These are phyloP conservation scores for Trichoplax adhaerens DNA, from an alignment of 37 sponge, comb jelly and placozoan species.

Conservation along the genomic window DNA sequence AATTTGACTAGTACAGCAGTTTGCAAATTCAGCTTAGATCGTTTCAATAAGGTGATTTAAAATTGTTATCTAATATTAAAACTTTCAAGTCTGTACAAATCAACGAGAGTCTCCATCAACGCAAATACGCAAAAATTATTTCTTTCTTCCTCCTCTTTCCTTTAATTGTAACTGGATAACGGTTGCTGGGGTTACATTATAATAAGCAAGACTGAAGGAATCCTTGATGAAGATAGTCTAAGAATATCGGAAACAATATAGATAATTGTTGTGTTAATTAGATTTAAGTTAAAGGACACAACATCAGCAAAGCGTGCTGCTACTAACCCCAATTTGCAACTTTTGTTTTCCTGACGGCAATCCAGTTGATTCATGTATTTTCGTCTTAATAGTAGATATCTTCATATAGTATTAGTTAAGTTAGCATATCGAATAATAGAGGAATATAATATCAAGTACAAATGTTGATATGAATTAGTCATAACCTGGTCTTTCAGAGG, in stretches of 20 bases:
- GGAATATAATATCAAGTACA: neutral
- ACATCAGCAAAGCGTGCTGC: no score
- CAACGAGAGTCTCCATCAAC: no score
- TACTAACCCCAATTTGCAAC: constrained; percentile 69
- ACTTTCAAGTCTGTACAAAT: no score
- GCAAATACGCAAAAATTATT: constrained; percentile 8
- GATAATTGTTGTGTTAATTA: no score
- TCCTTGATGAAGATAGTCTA: constrained; percentile 73
- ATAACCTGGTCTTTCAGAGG: constrained; percentile 71
- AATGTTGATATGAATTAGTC: neutral
- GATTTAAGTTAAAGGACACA: no score
- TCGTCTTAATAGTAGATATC: constrained; percentile 79
- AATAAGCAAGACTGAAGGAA: constrained; percentile 64
- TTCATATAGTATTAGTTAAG: constrained; percentile 5
- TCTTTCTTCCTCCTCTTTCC: constrained; percentile 82
- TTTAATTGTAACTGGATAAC: constrained; percentile 61
- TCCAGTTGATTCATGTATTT: constrained; percentile 39
- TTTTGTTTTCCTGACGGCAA: constrained; percentile 86
- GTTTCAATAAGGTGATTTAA: no score
- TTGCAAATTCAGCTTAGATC: no score
- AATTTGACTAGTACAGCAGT: no score
- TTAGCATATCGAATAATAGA: neutral
- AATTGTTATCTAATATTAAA: no score
- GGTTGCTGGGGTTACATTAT: constrained; percentile 47
- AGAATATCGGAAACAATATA: neutral